Percentiles rank a stretch among this genome's conserved stretches.
These are phyloP conservation scores for Lycocerus yunnanus DNA, from an alignment of 2,888 invertebrate genomes.

Conservation along the genomic window DNA sequence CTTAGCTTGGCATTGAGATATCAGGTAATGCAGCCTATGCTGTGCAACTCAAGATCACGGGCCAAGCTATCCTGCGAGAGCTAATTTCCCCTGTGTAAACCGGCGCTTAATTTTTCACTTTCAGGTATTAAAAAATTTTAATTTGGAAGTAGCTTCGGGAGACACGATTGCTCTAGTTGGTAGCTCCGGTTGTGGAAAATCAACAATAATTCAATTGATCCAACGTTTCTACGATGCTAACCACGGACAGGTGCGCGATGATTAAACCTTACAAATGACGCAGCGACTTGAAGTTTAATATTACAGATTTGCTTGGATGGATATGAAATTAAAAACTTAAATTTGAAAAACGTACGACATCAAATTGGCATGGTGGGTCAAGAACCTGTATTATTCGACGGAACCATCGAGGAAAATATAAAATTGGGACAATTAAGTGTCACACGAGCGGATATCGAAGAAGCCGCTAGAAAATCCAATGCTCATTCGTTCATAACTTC, in stretches of 20 bases:
- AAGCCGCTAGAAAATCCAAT: conserved; percentile 74
- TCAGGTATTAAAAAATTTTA: conserved; percentile 68
- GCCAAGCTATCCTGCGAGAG: too few relatives aligned
- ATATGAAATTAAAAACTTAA: conserved; percentile 70
- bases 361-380: conserved; percentile 90
- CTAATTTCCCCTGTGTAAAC: too few relatives aligned
- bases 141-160: conserved; percentile 68
- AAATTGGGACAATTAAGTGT: conserved; percentile 68
- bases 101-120: not conserved
- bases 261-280: too few relatives aligned
- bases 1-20: too few relatives aligned
- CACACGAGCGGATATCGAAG: conserved; percentile 67
- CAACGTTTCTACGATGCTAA: conserved; percentile 74
- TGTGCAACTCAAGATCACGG: too few relatives aligned
- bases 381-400: conserved; percentile 86
- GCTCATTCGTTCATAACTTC: conserved; percentile 78
- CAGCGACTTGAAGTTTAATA: too few relatives aligned
- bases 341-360: conserved; percentile 77
- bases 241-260: conserved; percentile 65
- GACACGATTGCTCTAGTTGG: conserved; percentile 77
- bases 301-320: conserved; percentile 66
- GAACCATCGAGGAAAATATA: conserved; percentile 85
- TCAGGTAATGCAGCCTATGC: conserved; percentile 56
- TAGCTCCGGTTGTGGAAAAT: conserved; percentile 77
- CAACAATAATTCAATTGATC: conserved; percentile 73